Base-by-base conservation (phyloP, 2,888 invertebrate species). In the Andrena camellia region DNA sequence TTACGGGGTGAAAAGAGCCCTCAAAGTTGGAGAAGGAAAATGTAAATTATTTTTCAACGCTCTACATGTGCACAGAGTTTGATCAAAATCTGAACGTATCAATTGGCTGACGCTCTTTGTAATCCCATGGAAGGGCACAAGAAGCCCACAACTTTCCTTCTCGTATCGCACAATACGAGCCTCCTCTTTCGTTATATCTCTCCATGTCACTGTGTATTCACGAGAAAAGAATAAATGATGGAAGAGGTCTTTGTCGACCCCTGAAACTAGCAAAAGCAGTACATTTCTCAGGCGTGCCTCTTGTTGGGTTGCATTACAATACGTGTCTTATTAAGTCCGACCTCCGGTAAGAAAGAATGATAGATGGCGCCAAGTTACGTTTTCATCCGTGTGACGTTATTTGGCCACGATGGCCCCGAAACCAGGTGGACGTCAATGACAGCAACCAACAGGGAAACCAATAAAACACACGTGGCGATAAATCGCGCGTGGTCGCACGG, bases 381-480 rank as follows among this genome's bases (percentile, higher is more conserved):
- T 75, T 73, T 67, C 66, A 81, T 74, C 70, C 66, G 13, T 8
- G 50, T 26, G 26, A 33, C 66, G 74, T 69, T 86, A 85, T 81
- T 69, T 71, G 57, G 54, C 59, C 78, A 73, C 62, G 75, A 60
- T 64, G 20, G 42, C 42, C 42, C 63, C 72, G 77, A 86, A 86
- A 78, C 78, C 69, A 35, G 62, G 77, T 68, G 80, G 60, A 85
- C 84, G 88, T 88, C 86, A 85, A 86, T 74, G 88, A 81, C 81
- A 86, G 87, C 78, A 59, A 59, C 69, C 42, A 69, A 69, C 69
- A 84, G 85, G 89, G 83, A 72, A 89, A 84, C 90, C 92, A 90
- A 92, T 92, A 92, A 92, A 91, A 92, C 90, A 91, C 91, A 91
- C 87, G 82, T 78, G 86, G 86, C 91, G 90, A 92, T 92, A 92